A percentile compares a stretch with the other conserved stretches of the same genome.
Conservation (phyloP, 2,797 vertebrate species). For the Aselliscus stoliczkanus region DNA sequence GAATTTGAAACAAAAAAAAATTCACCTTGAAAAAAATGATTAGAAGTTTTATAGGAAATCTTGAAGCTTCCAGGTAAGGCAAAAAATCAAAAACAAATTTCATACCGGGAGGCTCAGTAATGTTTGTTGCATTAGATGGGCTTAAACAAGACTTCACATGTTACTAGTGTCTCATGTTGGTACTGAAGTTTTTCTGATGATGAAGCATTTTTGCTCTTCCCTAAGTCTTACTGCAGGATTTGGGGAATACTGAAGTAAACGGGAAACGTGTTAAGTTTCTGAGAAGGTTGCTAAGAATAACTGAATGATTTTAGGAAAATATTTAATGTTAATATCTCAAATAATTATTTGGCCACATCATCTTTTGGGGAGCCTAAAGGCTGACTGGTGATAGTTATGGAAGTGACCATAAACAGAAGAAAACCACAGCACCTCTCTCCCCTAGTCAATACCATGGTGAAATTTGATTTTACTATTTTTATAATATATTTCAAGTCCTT, state of each 20-base stretch:
- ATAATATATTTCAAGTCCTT: background rate
- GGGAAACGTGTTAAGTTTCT: background rate
- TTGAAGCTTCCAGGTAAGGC: background rate
- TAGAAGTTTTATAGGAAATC: background rate
- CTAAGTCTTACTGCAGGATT: background rate
- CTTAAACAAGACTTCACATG: background rate
- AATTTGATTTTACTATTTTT: background rate
- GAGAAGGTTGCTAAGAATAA: background rate
- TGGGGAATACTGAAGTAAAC: background rate
- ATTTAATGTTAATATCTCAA: background rate
- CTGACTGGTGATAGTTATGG: background rate
- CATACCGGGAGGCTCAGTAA: background rate
- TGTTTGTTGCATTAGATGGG: background rate
- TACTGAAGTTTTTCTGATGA: background rate
- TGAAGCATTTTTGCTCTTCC: background rate
- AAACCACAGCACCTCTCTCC: background rate
- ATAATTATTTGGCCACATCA: background rate
- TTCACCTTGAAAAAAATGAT: background rate
- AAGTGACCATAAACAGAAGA: background rate
- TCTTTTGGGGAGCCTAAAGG: background rate
- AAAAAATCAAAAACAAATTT: background rate
- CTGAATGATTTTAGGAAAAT: background rate
- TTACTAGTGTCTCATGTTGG: background rate
- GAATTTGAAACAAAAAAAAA: background rate
- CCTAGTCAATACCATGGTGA: background rate